Evolutionary conservation across 2,797 vertebrate species (phyloP), one percentile per base, ranked within the genome.

Genomic region (Cyprinodon diabolis): DNA sequence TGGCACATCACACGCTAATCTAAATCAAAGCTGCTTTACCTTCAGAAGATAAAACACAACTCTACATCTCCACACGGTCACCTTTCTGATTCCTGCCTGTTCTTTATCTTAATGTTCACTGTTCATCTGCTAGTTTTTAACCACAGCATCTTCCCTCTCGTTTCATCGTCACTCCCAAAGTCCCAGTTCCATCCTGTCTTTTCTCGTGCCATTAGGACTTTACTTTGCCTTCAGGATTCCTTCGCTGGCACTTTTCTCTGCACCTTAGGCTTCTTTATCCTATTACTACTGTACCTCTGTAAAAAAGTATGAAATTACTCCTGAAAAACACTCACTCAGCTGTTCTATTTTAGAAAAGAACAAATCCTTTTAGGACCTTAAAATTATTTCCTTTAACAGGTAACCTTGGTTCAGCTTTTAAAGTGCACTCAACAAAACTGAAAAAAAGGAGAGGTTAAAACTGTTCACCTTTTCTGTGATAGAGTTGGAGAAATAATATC

Each of bases 11-110:
- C 77, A 85, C 63, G 76, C 69, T 74, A 75, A 89, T 89, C 85
- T 70, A 23, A 86, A 90, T 91, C 89, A 89, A 84, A 88, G 85
- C 78, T 23, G 15, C 11, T 13, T 65, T 76, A 79, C 67, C 73
- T 75, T 86, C 48, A 43, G 62, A 37, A 87, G 81, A 89, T 74
- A 66, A 83, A 78, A 86, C 65, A 4, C 55, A 72, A 19, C 56
- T 67, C 21, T 60, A 40, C 60, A 21, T 37, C 14, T 66, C 65
- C 68, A 1, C 5, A 4, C 23, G 1, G 0, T 78, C 73, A 66
- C 67, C 71, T 79, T 66, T 58, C 72, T n/a, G 57, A 55, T 35
- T 9, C 54, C 49, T 12, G 1, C 25, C 56, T 6, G 51, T 49
- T 65, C 71, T 74, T 82, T 52, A 76, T 71, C 76, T 56, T 13